These are phyloP conservation scores for Drosophila nebulosa DNA, from an alignment of 1,140 invertebrate species.

Conservation along the genomic window DNA sequence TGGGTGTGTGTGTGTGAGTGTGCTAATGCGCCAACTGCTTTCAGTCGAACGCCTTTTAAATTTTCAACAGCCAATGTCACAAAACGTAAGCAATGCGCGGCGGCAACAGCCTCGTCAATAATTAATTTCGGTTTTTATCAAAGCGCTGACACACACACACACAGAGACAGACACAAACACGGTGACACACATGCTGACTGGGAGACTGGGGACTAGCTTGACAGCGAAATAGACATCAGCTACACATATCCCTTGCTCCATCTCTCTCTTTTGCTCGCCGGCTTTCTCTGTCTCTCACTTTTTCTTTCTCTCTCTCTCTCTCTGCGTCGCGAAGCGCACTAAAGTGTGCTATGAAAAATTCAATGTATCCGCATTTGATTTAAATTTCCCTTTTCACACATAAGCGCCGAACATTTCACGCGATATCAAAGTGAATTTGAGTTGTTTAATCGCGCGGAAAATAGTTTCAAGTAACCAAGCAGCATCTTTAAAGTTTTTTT, in stretches of 20 bases:
- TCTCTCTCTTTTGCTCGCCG: no score
- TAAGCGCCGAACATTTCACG: constrained; percentile 30
- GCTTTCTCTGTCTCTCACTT: not conserved
- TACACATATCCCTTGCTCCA: not conserved
- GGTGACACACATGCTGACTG: constrained; percentile 16
- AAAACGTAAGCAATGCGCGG: constrained; percentile 38
- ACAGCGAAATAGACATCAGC: constrained; percentile 59
- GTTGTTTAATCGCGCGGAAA: constrained; percentile 69
- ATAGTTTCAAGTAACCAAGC: constrained; percentile 51
- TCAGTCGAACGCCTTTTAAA: constrained; percentile 77
- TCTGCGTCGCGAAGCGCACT: constrained; percentile 22
- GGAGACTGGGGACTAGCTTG: constrained; percentile 51
- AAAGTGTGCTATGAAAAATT: constrained; percentile 75
- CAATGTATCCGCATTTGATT: constrained; percentile 67
- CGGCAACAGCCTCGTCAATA: constrained; percentile 60
- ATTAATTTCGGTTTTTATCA: constrained; percentile 79
- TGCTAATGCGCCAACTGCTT: constrained; percentile 65
- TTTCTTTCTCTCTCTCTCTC: not conserved
- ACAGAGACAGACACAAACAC: constrained; percentile 9
- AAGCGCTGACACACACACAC: constrained; percentile 39
- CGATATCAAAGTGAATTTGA: constrained; percentile 70
- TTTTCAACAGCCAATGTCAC: constrained; percentile 54
- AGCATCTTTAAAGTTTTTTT: not conserved
- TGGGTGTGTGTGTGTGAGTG: constrained; percentile 18
- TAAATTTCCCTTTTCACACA: constrained; percentile 65